Evolutionary conservation across 2,888 invertebrate genomes (phyloP).

Genomic region (Exocentrus adspersus): DNA sequence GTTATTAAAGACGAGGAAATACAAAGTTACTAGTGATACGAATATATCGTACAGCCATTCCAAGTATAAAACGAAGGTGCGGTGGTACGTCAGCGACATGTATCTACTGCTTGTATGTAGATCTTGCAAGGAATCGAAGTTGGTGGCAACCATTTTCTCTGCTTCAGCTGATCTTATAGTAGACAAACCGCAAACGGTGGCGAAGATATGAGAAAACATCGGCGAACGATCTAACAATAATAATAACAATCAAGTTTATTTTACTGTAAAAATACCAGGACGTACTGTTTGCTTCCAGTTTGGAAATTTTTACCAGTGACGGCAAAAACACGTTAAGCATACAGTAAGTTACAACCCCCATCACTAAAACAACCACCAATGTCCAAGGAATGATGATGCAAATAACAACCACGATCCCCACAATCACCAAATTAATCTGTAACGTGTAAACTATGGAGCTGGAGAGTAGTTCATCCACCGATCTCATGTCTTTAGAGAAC

Average conservation of each 20-base stretch:
- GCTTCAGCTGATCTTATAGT: slow-evolving; percentile 85
- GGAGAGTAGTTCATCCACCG: slow-evolving; percentile 78
- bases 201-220: slow-evolving; percentile 90
- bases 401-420: slow-evolving; percentile 70
- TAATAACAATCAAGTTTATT: too few species aligned
- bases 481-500: slow-evolving; percentile 86
- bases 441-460: slow-evolving; percentile 72
- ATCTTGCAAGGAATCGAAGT: slow-evolving; percentile 80
- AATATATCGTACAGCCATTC: slow-evolving; percentile 73
- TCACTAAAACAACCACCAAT: slow-evolving; percentile 70
- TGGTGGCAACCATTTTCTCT: slow-evolving; percentile 76
- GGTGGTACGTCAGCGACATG: slow-evolving; percentile 69
- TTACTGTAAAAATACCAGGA: background rate
- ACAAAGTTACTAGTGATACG: slow-evolving; percentile 70
- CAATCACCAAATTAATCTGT: slow-evolving; percentile 74
- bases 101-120: slow-evolving; percentile 73
- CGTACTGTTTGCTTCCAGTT: slow-evolving; percentile 65
- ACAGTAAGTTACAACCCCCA: slow-evolving; percentile 72
- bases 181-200: slow-evolving; percentile 84
- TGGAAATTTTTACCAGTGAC: slow-evolving; percentile 78
- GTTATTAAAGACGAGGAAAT: slow-evolving; percentile 70
- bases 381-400: slow-evolving; percentile 77
- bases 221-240: slow-evolving; percentile 87
- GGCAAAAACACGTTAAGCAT: slow-evolving; percentile 74
- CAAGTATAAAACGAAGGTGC: slow-evolving; percentile 73